These are phyloP conservation scores for Phaenicophaeus curvirostris DNA, from an alignment of 2,797 vertebrate species.

Conservation along the genomic window DNA sequence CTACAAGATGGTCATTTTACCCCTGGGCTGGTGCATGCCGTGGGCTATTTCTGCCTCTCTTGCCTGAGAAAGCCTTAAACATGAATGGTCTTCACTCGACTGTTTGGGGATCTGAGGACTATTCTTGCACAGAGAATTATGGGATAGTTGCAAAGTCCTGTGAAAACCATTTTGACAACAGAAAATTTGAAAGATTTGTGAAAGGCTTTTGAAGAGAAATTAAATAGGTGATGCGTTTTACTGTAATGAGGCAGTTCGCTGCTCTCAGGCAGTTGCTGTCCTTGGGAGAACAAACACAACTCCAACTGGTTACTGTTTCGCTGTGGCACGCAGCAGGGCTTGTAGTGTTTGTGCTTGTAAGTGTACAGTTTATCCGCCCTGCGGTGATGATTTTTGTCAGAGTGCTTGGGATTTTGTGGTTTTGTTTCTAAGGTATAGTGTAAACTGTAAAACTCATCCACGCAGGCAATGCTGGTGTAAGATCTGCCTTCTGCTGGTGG, in stretches of 20 bases:
- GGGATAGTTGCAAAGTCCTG: background rate
- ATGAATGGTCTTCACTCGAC: background rate
- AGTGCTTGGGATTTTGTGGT: background rate
- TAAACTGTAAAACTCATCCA: background rate
- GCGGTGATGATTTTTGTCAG: background rate
- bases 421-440: background rate
- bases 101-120: background rate
- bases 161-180: background rate
- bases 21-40: background rate
- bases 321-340: background rate
- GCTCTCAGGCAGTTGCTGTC: background rate
- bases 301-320: background rate
- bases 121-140: background rate
- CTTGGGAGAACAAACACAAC: background rate
- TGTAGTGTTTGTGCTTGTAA: background rate
- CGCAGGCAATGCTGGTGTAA: background rate
- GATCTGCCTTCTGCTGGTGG: background rate
- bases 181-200: background rate
- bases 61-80: background rate
- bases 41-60: background rate
- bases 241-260: background rate
- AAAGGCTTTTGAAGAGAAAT: background rate
- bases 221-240: background rate
- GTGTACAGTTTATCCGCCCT: background rate
- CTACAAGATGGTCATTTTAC: background rate